phyloP scores from a whole-genome alignment of 2,797 vertebrate genomes.

The Cryptoprocta ferox region DNA sequence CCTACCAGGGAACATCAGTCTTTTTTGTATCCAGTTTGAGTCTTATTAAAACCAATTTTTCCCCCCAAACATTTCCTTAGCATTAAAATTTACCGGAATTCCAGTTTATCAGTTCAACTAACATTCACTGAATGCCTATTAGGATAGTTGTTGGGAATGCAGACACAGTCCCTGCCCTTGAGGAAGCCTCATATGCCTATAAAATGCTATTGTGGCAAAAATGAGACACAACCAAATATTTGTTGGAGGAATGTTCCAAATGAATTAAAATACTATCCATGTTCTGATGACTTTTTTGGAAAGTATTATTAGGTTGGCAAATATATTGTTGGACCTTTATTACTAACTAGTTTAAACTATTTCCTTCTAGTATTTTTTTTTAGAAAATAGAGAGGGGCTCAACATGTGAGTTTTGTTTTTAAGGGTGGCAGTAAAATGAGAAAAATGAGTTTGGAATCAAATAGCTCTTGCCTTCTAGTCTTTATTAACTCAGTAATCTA shows the following conservation, averaged over 20 bases:
- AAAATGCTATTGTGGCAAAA: conserved; percentile 38
- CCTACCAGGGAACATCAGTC: not conserved
- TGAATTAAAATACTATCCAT: not conserved
- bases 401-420: conserved; percentile 32
- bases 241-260: not conserved
- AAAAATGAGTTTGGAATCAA: conserved; percentile 34
- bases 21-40: not conserved
- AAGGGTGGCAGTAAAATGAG: not conserved
- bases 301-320: conserved; percentile 19
- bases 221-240: not conserved
- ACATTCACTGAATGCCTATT: not conserved
- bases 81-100: conserved; percentile 42
- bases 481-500: conserved; percentile 39
- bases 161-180: not conserved
- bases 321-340: not conserved
- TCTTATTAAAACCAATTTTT: not conserved
- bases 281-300: conserved; percentile 2
- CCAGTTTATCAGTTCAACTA: not conserved
- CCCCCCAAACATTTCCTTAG: not conserved
- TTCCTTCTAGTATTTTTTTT: not conserved
- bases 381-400: not conserved
- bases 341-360: conserved; percentile 12
- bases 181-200: not conserved
- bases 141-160: not conserved
- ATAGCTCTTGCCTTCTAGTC: not conserved